Evolutionary conservation across 2,888 invertebrate species (phyloP), one percentile per base, ranked within the genome.

Genomic region (Andrena fulva): DNA sequence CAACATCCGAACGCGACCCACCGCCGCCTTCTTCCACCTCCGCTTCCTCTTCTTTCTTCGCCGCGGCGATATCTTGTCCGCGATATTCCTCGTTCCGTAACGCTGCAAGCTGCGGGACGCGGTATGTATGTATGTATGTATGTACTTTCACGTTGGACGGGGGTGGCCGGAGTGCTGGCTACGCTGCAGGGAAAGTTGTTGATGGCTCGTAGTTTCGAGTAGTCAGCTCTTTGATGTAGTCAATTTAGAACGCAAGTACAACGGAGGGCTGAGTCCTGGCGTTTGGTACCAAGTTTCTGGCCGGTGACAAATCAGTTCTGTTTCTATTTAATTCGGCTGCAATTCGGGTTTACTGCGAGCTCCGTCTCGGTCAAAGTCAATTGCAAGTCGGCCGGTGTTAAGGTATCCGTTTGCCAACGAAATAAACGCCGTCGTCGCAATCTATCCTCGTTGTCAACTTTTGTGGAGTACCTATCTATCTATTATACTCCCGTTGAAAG

Each of bases 1-100:
- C 86, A 87, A 90, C 90, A 86, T 85, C 89, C 81, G 82, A 88
- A 89, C 87, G 66, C 84, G 84, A 84, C 85, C 80, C 73, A 77
- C 84, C 77, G 62, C 67, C 80, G 59, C 72, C 83, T 77, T 76
- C 83, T 68, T 78, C 81, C 52, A 59, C 87, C 75, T 77, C 80
- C 42, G 60, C 80, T 56, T 82, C 62, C 24, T 54, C 54, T 7
- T 52, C 54, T 33, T 27, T 24, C 33, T 35, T 8, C 52, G 20
- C 52, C 8, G 20, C 8, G 52, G 20, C 52, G 20, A 20, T 42
- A 16, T 52, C 52, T 52, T 52, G 20, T 52, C 20, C 20, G 20
- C 52, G 52, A 52, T 52, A 20, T 20, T 52, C 52, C 52, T 20
- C 52, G 7, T 52, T 20, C 20, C 52, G 52, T 52, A n/a, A 20